Percentiles rank a stretch among this genome's conserved stretches.
phyloP scores from a whole-genome alignment of 2,797 vertebrate species.

The Acanthiza pusilla region DNA sequence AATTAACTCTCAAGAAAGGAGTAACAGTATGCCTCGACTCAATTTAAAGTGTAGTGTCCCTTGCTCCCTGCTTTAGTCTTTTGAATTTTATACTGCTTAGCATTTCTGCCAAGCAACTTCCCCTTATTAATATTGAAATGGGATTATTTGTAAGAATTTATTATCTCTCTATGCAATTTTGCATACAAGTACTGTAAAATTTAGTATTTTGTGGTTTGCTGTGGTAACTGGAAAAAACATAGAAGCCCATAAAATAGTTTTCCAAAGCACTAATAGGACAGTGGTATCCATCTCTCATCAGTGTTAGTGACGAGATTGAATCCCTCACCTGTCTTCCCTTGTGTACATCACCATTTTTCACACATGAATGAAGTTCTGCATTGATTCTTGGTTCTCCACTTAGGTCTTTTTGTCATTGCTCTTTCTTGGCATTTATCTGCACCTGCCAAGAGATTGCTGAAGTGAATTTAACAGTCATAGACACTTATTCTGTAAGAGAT shows the following conservation, averaged over 20 bases:
- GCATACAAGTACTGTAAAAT: slow-evolving; percentile 21
- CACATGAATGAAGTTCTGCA: not conserved
- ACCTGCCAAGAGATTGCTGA: slow-evolving; percentile 12
- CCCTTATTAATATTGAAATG: not conserved
- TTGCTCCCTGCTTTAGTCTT: slow-evolving; percentile 1
- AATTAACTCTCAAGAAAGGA: not conserved
- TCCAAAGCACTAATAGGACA: not conserved
- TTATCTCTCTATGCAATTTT: slow-evolving; percentile 50
- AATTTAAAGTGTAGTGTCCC: not conserved
- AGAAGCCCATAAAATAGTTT: not conserved
- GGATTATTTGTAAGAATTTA: slow-evolving; percentile 18
- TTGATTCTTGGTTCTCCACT: not conserved
- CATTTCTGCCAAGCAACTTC: not conserved
- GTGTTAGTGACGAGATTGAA: not conserved
- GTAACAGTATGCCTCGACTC: not conserved
- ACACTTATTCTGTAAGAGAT: not conserved
- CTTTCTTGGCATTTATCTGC: slow-evolving; percentile 1
- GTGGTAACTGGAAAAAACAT: not conserved
- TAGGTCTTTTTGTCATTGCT: not conserved
- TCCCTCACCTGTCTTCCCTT: not conserved
- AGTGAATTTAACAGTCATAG: not conserved
- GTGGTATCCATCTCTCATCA: not conserved
- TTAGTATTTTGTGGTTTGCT: not conserved
- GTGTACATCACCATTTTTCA: not conserved
- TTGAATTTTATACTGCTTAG: slow-evolving; percentile 11